phyloP scores from a whole-genome alignment of 2,113 vertebrate species.

The sheep (Ovis aries) region ARS-UI_Ramb_v3.0 NC_056055.1:208535001-208535500 shows the following conservation, averaged over 20 bases:
- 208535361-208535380: not conserved
- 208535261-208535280: not conserved
- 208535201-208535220: not conserved
- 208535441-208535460: not conserved
- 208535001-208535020: not conserved
- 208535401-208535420: not conserved
- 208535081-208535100: not conserved
- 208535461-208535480: not conserved
- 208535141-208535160: not conserved
- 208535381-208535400: not conserved
- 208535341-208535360: not conserved
- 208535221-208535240: not conserved
- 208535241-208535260: not conserved
- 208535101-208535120: not conserved
- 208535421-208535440: not conserved
- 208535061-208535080: not conserved
- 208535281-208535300: not conserved
- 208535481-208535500: not conserved
- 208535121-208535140: not conserved
- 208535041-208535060: not conserved
- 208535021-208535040: not conserved
- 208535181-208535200: not conserved
- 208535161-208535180: not conserved
- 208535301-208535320: not conserved
- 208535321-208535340: not conserved